Conservation (phyloP, 2,797 vertebrate species). For the Nyctalus aviator region DNA sequence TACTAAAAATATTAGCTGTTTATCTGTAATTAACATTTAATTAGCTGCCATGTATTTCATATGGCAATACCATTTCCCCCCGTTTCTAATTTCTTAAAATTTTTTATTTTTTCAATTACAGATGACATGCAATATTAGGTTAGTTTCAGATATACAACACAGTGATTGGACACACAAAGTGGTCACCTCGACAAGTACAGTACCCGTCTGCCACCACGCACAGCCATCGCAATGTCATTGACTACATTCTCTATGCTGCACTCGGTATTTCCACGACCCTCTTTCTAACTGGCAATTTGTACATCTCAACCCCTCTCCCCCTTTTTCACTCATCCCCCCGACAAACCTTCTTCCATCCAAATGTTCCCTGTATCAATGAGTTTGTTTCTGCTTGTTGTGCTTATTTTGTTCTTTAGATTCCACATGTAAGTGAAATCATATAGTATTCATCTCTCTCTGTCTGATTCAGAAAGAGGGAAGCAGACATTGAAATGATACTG, state of each 20-base stretch:
- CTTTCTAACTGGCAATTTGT: background rate
- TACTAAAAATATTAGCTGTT: background rate
- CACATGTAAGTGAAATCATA: background rate
- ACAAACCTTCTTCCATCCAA: background rate
- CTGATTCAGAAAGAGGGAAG: background rate
- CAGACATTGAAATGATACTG: too few relatives aligned
- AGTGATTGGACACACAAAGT: background rate
- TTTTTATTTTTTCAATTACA: background rate
- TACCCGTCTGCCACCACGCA: background rate
- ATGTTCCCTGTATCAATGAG: background rate
- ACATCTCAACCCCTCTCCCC: background rate
- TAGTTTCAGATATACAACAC: background rate
- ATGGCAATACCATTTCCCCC: background rate
- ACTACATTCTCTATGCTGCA: background rate
- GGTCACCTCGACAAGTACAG: background rate
- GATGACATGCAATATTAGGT: background rate
- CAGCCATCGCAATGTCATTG: background rate
- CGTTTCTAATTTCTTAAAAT: background rate
- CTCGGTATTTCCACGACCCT: background rate
- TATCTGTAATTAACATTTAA: conserved; percentile 2
- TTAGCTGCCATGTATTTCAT: background rate
- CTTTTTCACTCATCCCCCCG: background rate
- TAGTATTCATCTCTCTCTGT: background rate
- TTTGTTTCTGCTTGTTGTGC: background rate
- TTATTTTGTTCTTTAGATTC: background rate